Conservation (phyloP, 2,797 vertebrate genomes). For the Ctenopoma multispine region DNA sequence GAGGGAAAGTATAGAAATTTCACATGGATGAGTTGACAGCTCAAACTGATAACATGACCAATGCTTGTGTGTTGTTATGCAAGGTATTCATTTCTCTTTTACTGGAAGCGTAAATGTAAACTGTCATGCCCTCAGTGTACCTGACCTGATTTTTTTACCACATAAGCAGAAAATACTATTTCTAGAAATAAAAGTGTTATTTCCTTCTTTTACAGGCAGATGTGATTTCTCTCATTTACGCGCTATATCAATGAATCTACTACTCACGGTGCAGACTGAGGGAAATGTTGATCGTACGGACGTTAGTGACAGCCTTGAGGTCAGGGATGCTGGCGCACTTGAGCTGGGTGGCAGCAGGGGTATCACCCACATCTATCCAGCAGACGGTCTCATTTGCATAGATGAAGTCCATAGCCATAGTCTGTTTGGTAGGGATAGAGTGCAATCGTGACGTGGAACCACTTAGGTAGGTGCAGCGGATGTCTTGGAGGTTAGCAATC, state of each 20-base stretch:
- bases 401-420: constrained; percentile 97
- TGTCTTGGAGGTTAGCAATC: constrained; percentile 96
- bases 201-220: neutral
- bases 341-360: constrained; percentile 89
- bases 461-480: constrained; percentile 92
- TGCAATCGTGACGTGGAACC: constrained; percentile 87
- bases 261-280: constrained; percentile 97
- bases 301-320: constrained; percentile 90
- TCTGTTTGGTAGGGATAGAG: constrained; percentile 92
- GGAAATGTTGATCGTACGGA: constrained; percentile 94
- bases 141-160: neutral
- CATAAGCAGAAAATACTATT: neutral
- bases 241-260: neutral
- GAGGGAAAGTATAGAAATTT: constrained; percentile 34
- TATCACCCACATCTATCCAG: constrained; percentile 96
- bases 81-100: constrained; percentile 9
- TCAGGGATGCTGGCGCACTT: constrained; percentile 95
- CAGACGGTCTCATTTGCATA: constrained; percentile 93
- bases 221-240: neutral
- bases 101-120: neutral
- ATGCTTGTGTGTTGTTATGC: constrained; percentile 5
- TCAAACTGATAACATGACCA: constrained; percentile 15
- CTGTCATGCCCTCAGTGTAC: neutral
- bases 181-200: constrained; percentile 1
- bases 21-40: constrained; percentile 23